Conservation (phyloP, 2,797 vertebrate genomes). For the Onychomys leucogaster region DNA sequence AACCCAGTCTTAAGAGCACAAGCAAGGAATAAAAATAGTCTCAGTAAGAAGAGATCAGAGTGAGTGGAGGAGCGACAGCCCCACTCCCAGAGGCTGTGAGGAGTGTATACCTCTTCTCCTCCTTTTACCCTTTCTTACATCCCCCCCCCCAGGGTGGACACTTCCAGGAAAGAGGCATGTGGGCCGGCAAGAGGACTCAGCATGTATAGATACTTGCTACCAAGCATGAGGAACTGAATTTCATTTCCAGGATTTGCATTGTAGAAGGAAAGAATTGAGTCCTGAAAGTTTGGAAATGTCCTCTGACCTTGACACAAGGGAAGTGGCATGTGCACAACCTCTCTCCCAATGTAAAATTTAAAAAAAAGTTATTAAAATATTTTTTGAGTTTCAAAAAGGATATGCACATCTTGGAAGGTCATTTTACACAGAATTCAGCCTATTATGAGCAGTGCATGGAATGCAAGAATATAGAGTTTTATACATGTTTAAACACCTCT, state of each 20-base stretch:
- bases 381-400: no score
- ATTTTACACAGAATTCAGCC: neutral
- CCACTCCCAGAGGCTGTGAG: no score
- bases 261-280: neutral
- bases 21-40: neutral
- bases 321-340: neutral
- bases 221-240: neutral
- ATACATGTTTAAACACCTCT: no score
- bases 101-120: neutral
- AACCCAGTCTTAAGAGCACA: neutral
- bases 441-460: neutral
- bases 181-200: neutral
- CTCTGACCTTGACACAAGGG: neutral
- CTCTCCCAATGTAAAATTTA: neutral
- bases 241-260: neutral
- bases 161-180: neutral
- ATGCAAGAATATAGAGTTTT: no score
- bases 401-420: neutral
- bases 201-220: neutral
- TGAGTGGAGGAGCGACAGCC: no score
- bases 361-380: neutral
- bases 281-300: neutral
- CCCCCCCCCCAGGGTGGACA: neutral
- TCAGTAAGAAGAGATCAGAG: neutral
- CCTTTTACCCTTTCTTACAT: accelerated